Evolutionary conservation across 2,888 invertebrate species (phyloP), one percentile per base, ranked within the genome.

Genomic region (Tachystola acroxantha): DNA sequence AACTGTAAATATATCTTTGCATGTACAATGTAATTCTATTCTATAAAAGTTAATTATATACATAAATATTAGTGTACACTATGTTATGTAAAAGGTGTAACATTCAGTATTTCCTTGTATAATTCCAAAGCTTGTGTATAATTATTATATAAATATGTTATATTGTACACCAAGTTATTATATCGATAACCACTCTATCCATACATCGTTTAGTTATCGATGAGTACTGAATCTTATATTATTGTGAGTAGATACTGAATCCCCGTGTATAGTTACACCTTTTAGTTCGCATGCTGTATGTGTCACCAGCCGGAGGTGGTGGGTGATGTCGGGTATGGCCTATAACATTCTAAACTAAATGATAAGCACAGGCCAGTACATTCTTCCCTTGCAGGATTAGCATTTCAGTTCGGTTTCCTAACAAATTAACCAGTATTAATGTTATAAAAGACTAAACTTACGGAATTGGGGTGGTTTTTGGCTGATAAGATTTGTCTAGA

Each of bases 361-460:
- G 34, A 45, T 36, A 34, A 43, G 41, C 32, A 41, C 36, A 43
- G 61, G 58, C 57, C 63, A 53, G 43, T 27, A 5, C 68, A 68
- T 60, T 64, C 65, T 65, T 63, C 53, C 70, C 39, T 37, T 42
- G 42, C 45, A 32, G 49, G 53, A 50, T 39, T 43, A 43, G 53
- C 56, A 61, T 62, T 64, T 57, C 55, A 49, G 11, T 27, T 10
- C 42, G 42, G 47, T 53, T 47, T 49, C 48, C 50, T 62, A 57
- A 66, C 55, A 50, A 60, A 64, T 53, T 64, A 65, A 65, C 64
- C 68, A 69, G 71, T 72, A 74, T 73, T 71, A 72, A 60, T 48
- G 39, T 40, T 22, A n/a, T n/a, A 31, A 31, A 39, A 34, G 35
- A 43, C 19, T 32, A 38, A 46, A 39, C 36, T 49, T 39, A 42